Percentiles rank a stretch among this genome's conserved stretches.
phyloP scores from a whole-genome alignment of 2,888 invertebrate genomes.

The Pristionchus mayeri region DNA sequence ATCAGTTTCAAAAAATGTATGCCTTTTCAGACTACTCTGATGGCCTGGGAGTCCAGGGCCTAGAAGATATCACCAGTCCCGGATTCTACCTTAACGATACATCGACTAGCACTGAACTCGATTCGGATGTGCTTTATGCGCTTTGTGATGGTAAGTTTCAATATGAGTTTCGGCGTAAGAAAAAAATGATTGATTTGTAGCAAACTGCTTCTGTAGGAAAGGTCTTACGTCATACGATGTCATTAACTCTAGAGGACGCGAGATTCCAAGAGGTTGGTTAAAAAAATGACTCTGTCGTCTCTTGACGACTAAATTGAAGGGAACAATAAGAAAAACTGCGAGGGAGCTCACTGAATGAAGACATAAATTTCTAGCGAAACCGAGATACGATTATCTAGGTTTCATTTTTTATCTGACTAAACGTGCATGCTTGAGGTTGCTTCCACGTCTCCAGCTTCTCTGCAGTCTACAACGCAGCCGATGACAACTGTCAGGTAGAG shows the following conservation, averaged over 20 bases:
- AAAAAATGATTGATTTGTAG: background rate
- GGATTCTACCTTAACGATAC: conserved; percentile 3
- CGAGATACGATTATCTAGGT: too few species aligned
- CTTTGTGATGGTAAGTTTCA: background rate
- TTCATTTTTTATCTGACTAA: too few species aligned
- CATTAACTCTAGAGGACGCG: background rate
- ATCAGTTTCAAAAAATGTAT: too few species aligned
- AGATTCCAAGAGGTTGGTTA: background rate
- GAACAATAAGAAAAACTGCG: too few species aligned
- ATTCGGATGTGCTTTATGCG: background rate
- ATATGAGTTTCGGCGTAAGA: too few species aligned
- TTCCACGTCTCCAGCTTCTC: background rate
- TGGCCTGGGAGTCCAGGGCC: background rate
- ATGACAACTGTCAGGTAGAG: background rate
- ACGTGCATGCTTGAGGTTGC: too few species aligned
- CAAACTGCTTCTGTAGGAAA: background rate
- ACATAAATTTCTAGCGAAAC: too few species aligned
- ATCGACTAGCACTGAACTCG: background rate
- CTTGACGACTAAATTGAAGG: too few species aligned
- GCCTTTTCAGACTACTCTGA: background rate
- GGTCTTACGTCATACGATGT: background rate
- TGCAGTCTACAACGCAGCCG: background rate
- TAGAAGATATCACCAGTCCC: background rate
- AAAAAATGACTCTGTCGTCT: too few species aligned
- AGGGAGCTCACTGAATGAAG: too few species aligned